Evolutionary conservation across 2,888 invertebrate genomes (phyloP), one percentile per base, ranked within the genome.

Genomic region (Hemistola chrysoprasaria): DNA sequence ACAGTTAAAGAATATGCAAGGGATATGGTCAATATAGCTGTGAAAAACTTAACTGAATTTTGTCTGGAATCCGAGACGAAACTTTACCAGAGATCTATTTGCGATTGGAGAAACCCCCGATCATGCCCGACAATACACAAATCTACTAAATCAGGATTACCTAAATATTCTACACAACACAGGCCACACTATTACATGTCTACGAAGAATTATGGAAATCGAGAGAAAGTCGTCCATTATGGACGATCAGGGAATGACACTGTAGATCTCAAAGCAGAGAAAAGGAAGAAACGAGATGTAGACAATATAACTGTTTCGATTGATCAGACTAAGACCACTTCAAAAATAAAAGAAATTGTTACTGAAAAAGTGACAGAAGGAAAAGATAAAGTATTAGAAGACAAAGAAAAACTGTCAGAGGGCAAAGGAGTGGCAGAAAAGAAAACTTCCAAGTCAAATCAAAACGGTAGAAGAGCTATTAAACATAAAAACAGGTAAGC

Each of bases 31-130:
- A 57, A 66, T 1, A 48, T 56, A 0, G 76, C 79, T 0, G 7
- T 62, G 0, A 16, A 25, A 0, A 80, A 84, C 51, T 5, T 74
- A 0, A 75, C 74, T 0, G 48, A 46, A 0, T 81, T 85, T 45
- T 85, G 85, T 22, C 46, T 60, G 11, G 47, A 49, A 1, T 62
- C 72, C 0, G 56, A 62, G 1, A 47, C 54, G 0, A 40, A 66
- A 0, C n/a, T 36, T 0, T 80, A 76, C 25, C 63, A 69, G 22
- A 43, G 71, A 22, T 27, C 41, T 11, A 11, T 40, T 0, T 62
- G 43, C 9, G 29, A 32, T 8, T 48, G 41, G 41, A 16, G 22
- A 1, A 32, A 39, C 0, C 26, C 47, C 0, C 48, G 61, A 35
- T n/a, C n/a, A n/a, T 73, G 72, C 24, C 43, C 44, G 0, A 11